phyloP scores from a whole-genome alignment of 2,888 invertebrate genomes.

The Diploptera punctata region DNA sequence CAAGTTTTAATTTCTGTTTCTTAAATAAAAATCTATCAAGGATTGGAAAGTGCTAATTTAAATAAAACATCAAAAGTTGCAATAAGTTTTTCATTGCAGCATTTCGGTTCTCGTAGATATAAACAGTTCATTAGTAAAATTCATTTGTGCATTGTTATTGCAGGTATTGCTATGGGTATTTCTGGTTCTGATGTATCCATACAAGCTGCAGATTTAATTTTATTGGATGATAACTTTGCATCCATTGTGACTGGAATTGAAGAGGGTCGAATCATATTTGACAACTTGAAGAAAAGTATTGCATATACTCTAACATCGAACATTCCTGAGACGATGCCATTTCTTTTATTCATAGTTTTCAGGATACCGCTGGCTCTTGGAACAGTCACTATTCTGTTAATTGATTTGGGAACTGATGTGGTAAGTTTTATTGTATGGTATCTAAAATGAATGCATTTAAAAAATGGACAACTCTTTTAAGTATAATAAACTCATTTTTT shows the following conservation, averaged over 20 bases:
- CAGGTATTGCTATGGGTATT: slow-evolving; percentile 76
- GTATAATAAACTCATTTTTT: too few species aligned
- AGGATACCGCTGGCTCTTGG: slow-evolving; percentile 78
- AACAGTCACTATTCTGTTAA: slow-evolving; percentile 64
- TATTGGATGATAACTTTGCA: slow-evolving; percentile 88
- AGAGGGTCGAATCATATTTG: slow-evolving; percentile 81
- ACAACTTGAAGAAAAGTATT: slow-evolving; percentile 85
- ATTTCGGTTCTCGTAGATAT: too few species aligned
- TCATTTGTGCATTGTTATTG: too few species aligned
- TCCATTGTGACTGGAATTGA: slow-evolving; percentile 87
- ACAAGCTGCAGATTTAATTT: slow-evolving; percentile 89
- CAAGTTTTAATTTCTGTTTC: too few species aligned
- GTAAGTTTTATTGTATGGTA: slow-evolving; percentile 56
- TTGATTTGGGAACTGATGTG: slow-evolving; percentile 79
- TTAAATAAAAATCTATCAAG: too few species aligned
- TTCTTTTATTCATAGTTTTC: slow-evolving; percentile 74
- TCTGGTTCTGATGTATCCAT: slow-evolving; percentile 80
- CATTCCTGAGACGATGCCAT: slow-evolving; percentile 83
- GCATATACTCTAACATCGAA: slow-evolving; percentile 84
- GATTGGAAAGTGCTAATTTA: too few species aligned
- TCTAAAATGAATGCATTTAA: too few species aligned
- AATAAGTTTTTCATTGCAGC: too few species aligned
- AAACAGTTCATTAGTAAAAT: too few species aligned
- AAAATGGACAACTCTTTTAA: too few species aligned
- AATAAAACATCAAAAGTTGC: too few species aligned